Evolutionary conservation across 2,888 invertebrate species (phyloP).

Genomic region (Orchesellides sinensis): DNA sequence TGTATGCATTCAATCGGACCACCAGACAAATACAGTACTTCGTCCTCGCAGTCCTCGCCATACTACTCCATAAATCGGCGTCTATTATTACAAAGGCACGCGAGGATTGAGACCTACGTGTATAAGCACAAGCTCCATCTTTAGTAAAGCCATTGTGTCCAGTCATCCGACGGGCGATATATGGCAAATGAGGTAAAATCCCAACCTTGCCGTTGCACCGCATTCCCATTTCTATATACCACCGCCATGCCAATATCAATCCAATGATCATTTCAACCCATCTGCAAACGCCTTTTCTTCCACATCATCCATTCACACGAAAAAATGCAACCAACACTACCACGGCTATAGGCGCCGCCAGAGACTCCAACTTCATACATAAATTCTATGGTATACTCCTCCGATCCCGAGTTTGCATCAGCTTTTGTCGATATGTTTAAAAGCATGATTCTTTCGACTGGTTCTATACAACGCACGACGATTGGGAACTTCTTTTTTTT

Average conservation of each 20-base stretch:
- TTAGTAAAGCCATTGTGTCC: neutral
- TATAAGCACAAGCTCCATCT: no score
- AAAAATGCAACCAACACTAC: no score
- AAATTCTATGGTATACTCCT: neutral
- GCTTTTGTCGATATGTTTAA: neutral
- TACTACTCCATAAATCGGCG: no score
- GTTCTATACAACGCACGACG: no score
- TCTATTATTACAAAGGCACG: no score
- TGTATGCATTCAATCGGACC: no score
- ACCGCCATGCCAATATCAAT: no score
- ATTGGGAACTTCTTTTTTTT: neutral
- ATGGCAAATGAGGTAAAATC: neutral
- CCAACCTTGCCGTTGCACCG: slow-evolving; percentile 23
- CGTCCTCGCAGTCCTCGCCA: no score
- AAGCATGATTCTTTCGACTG: neutral
- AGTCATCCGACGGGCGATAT: neutral
- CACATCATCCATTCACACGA: slow-evolving; percentile 33
- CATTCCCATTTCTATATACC: no score
- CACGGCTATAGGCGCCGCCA: neutral
- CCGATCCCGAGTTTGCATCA: neutral
- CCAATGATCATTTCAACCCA: slow-evolving; percentile 32
- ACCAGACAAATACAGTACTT: no score
- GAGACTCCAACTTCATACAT: no score
- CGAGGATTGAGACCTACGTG: no score
- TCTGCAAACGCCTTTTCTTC: slow-evolving; percentile 34